These are phyloP conservation scores for Litoditis marina DNA, from an alignment of 2,888 invertebrate species.

Conservation along the genomic window DNA sequence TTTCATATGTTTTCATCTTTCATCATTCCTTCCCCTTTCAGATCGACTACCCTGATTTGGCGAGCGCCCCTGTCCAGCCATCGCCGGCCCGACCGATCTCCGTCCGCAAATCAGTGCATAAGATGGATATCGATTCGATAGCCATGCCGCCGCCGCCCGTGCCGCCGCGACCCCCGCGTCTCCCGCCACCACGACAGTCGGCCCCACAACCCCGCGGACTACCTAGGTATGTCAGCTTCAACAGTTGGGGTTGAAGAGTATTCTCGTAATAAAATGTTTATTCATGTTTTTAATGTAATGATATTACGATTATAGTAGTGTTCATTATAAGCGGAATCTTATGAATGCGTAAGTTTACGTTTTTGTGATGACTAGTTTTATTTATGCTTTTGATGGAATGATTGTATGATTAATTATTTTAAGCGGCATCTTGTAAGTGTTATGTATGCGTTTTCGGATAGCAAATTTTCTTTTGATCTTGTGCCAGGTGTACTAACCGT, in stretches of 20 bases:
- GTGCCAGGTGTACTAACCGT: too few species aligned
- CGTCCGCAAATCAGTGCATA: slow-evolving; percentile 10
- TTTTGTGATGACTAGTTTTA: too few species aligned
- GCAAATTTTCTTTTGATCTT: too few species aligned
- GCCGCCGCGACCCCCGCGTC: slow-evolving; percentile 32
- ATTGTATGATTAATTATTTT: too few species aligned
- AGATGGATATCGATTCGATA: slow-evolving; percentile 20
- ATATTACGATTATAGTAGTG: too few species aligned
- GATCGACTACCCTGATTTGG: slow-evolving; percentile 45
- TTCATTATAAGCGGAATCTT: too few species aligned
- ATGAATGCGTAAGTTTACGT: too few species aligned
- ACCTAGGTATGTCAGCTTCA: slow-evolving; percentile 5
- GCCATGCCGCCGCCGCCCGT: slow-evolving; percentile 41
- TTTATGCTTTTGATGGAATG: too few species aligned
- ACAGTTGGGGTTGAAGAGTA: background rate
- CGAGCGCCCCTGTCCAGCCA: slow-evolving; percentile 33
- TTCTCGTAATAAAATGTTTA: background rate
- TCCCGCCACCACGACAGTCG: slow-evolving; percentile 32
- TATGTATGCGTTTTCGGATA: too few species aligned
- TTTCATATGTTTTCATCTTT: too few species aligned
- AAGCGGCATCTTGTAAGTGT: too few species aligned
- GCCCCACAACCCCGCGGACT: slow-evolving; percentile 40
- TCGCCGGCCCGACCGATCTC: slow-evolving; percentile 1
- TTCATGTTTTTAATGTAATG: too few species aligned
- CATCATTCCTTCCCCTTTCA: slow-evolving; percentile 18